Base-by-base conservation (phyloP, 1,140 invertebrate genomes). In the Pseudomyrmex cubaensis region DNA sequence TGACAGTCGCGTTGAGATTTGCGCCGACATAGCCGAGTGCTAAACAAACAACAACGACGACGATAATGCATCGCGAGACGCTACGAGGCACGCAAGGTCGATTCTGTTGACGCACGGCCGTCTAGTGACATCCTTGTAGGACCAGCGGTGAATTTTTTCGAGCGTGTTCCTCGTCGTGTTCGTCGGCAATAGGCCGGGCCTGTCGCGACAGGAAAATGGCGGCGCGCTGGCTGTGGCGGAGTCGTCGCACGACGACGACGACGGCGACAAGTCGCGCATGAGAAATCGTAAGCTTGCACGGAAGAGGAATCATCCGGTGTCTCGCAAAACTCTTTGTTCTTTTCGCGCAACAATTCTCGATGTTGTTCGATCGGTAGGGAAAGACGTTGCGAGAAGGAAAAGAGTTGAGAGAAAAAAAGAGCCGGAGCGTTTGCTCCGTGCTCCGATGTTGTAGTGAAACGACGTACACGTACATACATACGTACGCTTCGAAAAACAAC, bases 161-260 rank as follows among this genome's bases (percentile, higher is more conserved):
- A 22, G 84, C 59, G 50, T 56, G 48, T 20, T 17, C 20, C 50
- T 84, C 85, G 69, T 54, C 66, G 67, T 52, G 85, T 70, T 63
- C 44, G 74, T 64, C 70, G 20, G 67, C 80, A 67, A 87, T 87
- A 87, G 86, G 83, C 87, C 87, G 87, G 87, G 86, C 72, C 87
- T 85, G 80, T 88, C 87, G 35, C 35, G 78, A 75, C 87, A 87
- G 83, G 87, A 88, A 88, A 88, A 88, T 88, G 87, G 87, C 87
- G 87, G 85, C 86, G 73, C 59, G 85, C 70, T 82, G 87, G 75
- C 52, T 76, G 83, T 70, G 82, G 73, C 50, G 86, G 75, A 75
- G 86, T 85, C 66, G 75, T 85, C 63, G 56, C 52, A 25, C 73
- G 44, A 75, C 59, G 66, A 22, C 25, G 74, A 52, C 22, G 62